A percentile compares a stretch with the other conserved stretches of the same genome.
Conservation (phyloP, 2,113 vertebrate species). For the Bothrops jararaca region DNA sequence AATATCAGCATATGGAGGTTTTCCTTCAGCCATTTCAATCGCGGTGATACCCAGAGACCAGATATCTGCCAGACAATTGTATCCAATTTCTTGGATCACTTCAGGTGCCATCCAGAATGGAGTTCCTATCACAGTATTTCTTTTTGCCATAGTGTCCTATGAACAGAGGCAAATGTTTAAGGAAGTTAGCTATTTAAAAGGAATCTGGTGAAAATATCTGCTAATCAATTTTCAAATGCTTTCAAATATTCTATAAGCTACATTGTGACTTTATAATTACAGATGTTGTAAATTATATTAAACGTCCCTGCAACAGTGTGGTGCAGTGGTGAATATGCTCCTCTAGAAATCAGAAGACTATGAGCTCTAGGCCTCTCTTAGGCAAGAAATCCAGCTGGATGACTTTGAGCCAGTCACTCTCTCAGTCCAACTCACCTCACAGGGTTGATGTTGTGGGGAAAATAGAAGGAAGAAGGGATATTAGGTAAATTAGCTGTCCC, state of each 20-base stretch:
- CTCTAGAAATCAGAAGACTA: background rate
- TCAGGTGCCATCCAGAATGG: constrained; percentile 98
- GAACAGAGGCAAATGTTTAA: background rate
- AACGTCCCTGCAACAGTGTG: background rate
- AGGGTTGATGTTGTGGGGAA: background rate
- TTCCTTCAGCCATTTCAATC: constrained; percentile 96
- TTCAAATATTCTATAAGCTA: background rate
- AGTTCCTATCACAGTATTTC: constrained; percentile 94
- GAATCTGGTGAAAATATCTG: background rate
- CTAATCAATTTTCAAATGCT: background rate
- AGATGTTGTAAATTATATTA: background rate
- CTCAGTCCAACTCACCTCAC: background rate
- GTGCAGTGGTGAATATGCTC: background rate
- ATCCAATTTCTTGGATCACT: constrained; percentile 96
- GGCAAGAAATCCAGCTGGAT: background rate
- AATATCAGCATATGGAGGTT: constrained; percentile 93
- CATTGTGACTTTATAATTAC: background rate
- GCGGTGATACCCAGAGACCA: constrained; percentile 95
- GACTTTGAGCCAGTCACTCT: background rate
- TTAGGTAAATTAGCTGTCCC: background rate
- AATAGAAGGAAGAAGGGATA: background rate
- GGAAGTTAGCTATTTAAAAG: background rate
- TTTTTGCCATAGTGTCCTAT: constrained; percentile 96
- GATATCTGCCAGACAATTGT: constrained; percentile 94
- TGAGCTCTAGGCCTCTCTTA: background rate